A percentile compares a stretch with the other conserved stretches of the same genome.
Evolutionary conservation across 2,888 invertebrate species (phyloP).

Genomic region (Liposcelis brunnea): DNA sequence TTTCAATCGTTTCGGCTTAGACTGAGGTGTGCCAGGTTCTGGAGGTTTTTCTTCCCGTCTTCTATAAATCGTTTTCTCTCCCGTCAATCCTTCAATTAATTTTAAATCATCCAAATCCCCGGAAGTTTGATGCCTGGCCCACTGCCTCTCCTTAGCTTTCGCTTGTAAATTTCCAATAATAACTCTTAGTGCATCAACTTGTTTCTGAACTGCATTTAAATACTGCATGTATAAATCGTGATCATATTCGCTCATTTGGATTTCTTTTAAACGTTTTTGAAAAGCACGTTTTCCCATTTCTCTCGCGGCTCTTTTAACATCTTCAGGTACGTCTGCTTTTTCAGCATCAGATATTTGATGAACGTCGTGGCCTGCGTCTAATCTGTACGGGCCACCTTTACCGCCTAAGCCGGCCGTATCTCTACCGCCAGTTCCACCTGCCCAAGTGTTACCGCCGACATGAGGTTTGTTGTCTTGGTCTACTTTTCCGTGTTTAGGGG

Average conservation of each 20-base stretch:
- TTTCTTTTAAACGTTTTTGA: conserved; percentile 70
- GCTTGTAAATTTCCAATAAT: conserved; percentile 77
- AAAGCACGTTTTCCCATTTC: conserved; percentile 88
- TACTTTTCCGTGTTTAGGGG: conserved; percentile 83
- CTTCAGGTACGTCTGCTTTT: conserved; percentile 78
- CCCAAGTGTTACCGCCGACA: conserved; percentile 94
- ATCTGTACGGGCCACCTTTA: conserved; percentile 85
- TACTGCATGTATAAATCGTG: conserved; percentile 73
- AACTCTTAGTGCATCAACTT: conserved; percentile 71
- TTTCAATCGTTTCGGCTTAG: conserved; percentile 72
- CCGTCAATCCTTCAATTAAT: conserved; percentile 83
- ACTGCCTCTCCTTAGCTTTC: conserved; percentile 83
- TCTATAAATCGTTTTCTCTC: conserved; percentile 81
- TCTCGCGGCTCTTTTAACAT: conserved; percentile 71
- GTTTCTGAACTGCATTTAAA: conserved; percentile 55
- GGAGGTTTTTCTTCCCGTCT: conserved; percentile 71
- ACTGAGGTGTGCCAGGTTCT: conserved; percentile 70
- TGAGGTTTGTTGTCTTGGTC: conserved; percentile 83
- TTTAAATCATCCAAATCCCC: conserved; percentile 92
- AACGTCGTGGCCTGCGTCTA: conserved; percentile 86
- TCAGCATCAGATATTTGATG: conserved; percentile 67
- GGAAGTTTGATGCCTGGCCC: conserved; percentile 84
- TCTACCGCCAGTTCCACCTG: conserved; percentile 78
- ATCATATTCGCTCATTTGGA: conserved; percentile 89
- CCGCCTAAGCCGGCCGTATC: conserved; percentile 94